Percentiles rank a stretch among this genome's conserved stretches.
Conservation (phyloP, 2,113 vertebrate species). For the Pampusana beccarii region DNA sequence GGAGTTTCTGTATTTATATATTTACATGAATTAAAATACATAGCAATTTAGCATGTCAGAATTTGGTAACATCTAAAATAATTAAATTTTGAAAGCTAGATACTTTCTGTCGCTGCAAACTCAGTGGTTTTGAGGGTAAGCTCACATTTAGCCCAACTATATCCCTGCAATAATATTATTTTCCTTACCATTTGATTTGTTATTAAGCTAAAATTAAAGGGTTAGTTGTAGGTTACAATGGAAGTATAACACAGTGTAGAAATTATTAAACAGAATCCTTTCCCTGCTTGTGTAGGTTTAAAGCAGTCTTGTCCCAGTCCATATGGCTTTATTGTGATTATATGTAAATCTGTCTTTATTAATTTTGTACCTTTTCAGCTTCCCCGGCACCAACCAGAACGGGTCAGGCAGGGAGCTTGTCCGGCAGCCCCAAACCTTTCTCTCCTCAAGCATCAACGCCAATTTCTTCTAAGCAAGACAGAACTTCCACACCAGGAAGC, state of each 20-base stretch:
- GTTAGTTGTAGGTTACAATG: not conserved
- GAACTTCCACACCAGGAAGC: slow-evolving; percentile 86
- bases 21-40: not conserved
- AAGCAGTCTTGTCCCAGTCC: not conserved
- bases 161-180: not conserved
- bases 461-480: slow-evolving; percentile 85
- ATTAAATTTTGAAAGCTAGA: not conserved
- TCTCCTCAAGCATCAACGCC: slow-evolving; percentile 84
- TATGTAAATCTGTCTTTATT: slow-evolving; percentile 38
- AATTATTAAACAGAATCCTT: not conserved
- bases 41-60: not conserved
- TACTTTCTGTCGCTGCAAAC: not conserved
- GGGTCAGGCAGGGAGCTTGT: slow-evolving; percentile 84
- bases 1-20: not conserved
- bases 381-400: slow-evolving; percentile 89
- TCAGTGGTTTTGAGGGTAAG: not conserved
- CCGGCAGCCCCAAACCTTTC: slow-evolving; percentile 91
- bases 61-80: not conserved
- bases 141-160: not conserved
- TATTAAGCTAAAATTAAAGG: not conserved
- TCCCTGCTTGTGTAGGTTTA: not conserved
- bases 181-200: not conserved
- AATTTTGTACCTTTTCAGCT: slow-evolving; percentile 75
- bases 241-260: not conserved
- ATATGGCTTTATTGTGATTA: not conserved